These are phyloP conservation scores for Drosophila borealis DNA, from an alignment of 2,888 invertebrate species.

Conservation along the genomic window DNA sequence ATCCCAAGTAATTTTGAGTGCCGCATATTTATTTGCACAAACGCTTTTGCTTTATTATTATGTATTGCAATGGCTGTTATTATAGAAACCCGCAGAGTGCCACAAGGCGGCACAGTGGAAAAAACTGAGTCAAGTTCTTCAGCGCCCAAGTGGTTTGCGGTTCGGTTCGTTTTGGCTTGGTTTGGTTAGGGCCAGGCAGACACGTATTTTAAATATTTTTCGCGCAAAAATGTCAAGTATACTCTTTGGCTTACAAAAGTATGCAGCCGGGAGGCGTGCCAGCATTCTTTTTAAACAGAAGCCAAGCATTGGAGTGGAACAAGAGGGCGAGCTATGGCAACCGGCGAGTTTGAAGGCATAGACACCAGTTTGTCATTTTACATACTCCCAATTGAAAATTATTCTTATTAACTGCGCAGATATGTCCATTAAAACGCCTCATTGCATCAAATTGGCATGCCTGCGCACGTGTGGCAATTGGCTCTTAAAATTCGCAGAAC, in stretches of 20 bases:
- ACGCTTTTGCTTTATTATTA: conserved; percentile 75
- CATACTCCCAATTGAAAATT: no score
- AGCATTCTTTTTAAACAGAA: conserved; percentile 26
- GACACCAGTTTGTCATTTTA: no score
- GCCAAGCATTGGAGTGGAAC: conserved; percentile 2
- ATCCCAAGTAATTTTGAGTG: conserved; percentile 74
- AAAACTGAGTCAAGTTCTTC: conserved; percentile 26
- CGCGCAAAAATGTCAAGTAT: conserved; percentile 72
- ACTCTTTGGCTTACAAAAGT: conserved; percentile 64
- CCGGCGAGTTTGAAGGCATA: no score
- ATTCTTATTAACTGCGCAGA: no score
- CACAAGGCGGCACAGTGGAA: conserved; percentile 8
- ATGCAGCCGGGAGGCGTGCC: conserved; percentile 37
- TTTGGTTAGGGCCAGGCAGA: conserved; percentile 20
- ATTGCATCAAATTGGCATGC: no score
- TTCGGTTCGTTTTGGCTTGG: conserved; percentile 25
- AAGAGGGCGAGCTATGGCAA: no score
- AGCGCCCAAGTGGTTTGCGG: conserved; percentile 36
- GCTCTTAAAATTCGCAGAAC: no score
- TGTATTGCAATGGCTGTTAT: conserved; percentile 72
- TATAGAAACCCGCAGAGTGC: conserved; percentile 35
- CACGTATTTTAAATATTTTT: conserved; percentile 66
- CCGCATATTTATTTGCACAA: conserved; percentile 82
- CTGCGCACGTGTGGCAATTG: no score
- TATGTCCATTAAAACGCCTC: no score